Percentiles rank a stretch among this genome's conserved stretches.
These are phyloP conservation scores for Meloidogyne chitwoodi DNA, from an alignment of 1,140 invertebrate genomes.

Conservation along the genomic window DNA sequence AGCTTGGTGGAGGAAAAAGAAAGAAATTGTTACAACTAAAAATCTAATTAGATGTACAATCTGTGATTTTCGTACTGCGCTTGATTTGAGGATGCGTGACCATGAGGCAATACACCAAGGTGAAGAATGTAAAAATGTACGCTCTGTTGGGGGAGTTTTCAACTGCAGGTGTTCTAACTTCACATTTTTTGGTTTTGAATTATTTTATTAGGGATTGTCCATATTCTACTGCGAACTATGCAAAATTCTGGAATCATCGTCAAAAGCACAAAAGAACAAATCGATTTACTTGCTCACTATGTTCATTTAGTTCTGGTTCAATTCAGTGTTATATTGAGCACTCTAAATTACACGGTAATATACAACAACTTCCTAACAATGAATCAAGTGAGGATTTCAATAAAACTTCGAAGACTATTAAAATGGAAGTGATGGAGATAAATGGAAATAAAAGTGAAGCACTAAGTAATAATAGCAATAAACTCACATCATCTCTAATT, in stretches of 20 bases:
- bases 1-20: not conserved
- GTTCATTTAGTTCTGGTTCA: slow-evolving; percentile 22
- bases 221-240: slow-evolving; percentile 20
- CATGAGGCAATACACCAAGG: slow-evolving; percentile 1
- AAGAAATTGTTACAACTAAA: not conserved
- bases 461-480: not conserved
- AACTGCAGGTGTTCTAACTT: slow-evolving; percentile 19
- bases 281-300: slow-evolving; percentile 22
- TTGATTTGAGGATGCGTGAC: slow-evolving; percentile 10
- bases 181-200: not conserved
- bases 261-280: slow-evolving; percentile 25
- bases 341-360: slow-evolving; percentile 7
- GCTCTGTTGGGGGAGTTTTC: slow-evolving; percentile 6
- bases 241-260: slow-evolving; percentile 31
- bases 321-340: slow-evolving; percentile 23
- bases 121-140: slow-evolving; percentile 1
- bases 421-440: not conserved
- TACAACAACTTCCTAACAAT: not conserved
- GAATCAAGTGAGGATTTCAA: not conserved
- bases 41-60: slow-evolving; percentile 4
- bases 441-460: not conserved
- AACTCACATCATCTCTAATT: not conserved
- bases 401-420: not conserved
- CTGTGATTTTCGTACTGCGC: slow-evolving; percentile 5
- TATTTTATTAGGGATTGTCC: slow-evolving; percentile 17